Conservation (phyloP, 2,113 vertebrate genomes). For the Albula glossodonta region DNA sequence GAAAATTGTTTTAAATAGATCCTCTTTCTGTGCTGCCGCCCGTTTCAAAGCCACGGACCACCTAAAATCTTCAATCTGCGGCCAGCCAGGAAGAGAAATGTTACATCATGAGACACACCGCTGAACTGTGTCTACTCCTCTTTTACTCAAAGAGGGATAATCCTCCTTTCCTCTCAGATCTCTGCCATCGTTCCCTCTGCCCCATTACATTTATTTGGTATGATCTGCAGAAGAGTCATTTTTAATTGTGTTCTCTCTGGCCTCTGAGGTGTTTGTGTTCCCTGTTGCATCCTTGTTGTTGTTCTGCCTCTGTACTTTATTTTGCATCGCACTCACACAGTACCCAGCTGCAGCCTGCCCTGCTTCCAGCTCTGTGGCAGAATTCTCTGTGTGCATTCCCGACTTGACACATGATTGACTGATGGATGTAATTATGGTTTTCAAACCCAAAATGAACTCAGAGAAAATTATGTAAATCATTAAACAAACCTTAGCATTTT, state of each 20-base stretch:
- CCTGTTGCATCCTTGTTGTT: not conserved
- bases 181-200: not conserved
- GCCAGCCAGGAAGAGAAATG: not conserved
- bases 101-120: not conserved
- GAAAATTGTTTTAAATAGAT: not conserved
- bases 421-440: not conserved
- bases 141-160: not conserved
- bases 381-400: not conserved
- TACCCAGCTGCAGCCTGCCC: not conserved
- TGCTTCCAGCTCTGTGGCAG: not conserved
- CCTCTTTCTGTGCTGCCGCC: constrained; percentile 8
- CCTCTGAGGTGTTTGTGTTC: not conserved
- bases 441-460: not conserved
- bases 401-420: not conserved
- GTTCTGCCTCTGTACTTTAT: not conserved
- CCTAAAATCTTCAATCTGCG: not conserved
- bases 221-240: not conserved
- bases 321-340: not conserved
- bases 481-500: not conserved
- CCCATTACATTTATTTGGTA: not conserved
- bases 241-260: not conserved
- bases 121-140: not conserved
- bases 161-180: not conserved
- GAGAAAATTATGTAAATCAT: not conserved
- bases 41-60: not conserved